Evolutionary conservation across 2,797 vertebrate species (phyloP), one percentile per base, ranked within the genome.

Genomic region (Sphenopsis melanotis): DNA sequence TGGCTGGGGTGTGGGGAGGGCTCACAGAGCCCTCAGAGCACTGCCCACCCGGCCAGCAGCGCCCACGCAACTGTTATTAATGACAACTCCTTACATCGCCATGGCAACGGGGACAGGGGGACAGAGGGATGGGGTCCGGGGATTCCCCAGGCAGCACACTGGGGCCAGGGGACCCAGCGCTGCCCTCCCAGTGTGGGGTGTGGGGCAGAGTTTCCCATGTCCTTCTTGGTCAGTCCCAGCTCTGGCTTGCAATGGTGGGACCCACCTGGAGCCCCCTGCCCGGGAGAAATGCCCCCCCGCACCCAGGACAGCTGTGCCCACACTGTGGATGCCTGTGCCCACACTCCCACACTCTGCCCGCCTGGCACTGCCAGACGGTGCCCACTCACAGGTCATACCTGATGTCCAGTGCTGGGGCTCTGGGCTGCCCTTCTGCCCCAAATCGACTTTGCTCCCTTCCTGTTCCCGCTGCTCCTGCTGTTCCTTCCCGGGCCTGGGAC

Each of bases 361-460:
- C 44, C 14, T 1, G 7, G 50, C 72, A 8, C 29, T 26, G 42
- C 68, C 0, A 0, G 37, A 41, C 0, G 0, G 39, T 74, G 39
- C 77, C 52, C 0, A 0, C 89, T 79, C 44, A 32, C 2, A 2
- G 36, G 52, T 46, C 8, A 0, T 84, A 91, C 81, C 75, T 91
- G 84, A 23, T 8, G 2, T 53, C 57, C 59, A 19, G 74, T 8
- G 46, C 27, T 37, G 63, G n/a, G 10, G 32, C 66, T 57, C 55
- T 6, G 2, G 17, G 2, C 24, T 59, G 57, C 11, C 53, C 36
- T 37, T 13, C 15, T 19, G 37, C 32, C 50, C 24, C 37, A 53
- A 30, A 26, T 41, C 2, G 12, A 47, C 86, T n/a, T 44, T 6
- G 44, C 46, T 55, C 81, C 41, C 53, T 56, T 88, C 74, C 39